A percentile compares a stretch with the other conserved stretches of the same genome.
Evolutionary conservation across 92 coral and sea anemone genomes (phyloP).

Genomic region (Desmophyllum pertusum): DNA sequence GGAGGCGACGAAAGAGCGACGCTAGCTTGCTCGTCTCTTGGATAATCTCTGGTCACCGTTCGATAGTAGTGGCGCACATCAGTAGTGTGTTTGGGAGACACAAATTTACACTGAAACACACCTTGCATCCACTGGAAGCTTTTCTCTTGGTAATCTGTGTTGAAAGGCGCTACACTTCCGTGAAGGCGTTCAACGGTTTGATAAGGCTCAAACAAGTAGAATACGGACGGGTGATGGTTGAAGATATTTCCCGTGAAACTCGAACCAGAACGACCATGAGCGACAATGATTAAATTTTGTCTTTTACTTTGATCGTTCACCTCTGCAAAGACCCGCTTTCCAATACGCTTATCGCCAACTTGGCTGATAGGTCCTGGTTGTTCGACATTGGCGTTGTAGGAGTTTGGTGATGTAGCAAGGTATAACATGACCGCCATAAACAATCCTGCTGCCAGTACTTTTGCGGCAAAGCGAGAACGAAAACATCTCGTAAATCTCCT

Average conservation of each 20-base stretch:
- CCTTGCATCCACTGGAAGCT: slow-evolving; percentile 29
- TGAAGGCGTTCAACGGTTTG: slow-evolving; percentile 49
- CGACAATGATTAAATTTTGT: slow-evolving; percentile 40
- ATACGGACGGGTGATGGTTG: slow-evolving; percentile 49
- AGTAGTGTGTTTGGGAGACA: background rate
- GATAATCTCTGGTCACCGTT: background rate
- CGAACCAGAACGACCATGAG: slow-evolving; percentile 68
- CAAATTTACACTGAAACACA: slow-evolving; percentile 43
- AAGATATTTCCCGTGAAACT: slow-evolving; percentile 34
- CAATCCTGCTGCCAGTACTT: background rate
- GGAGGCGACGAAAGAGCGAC: too few relatives aligned
- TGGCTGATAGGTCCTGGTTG: background rate
- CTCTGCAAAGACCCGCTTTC: too few relatives aligned
- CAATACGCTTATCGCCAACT: background rate
- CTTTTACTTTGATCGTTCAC: too few relatives aligned
- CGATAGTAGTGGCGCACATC: slow-evolving; percentile 27
- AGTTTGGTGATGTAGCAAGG: background rate
- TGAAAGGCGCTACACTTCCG: slow-evolving; percentile 5
- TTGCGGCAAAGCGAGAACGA: background rate
- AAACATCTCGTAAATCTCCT: slow-evolving; percentile 9
- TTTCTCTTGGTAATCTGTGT: slow-evolving; percentile 25
- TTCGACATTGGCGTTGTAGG: background rate
- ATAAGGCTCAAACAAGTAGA: slow-evolving; percentile 48
- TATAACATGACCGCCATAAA: background rate
- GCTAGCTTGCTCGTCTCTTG: slow-evolving; percentile 4